A percentile compares a stretch with the other conserved stretches of the same genome.
phyloP scores from a whole-genome alignment of 2,113 vertebrate species.

The Mixornis gularis region DNA sequence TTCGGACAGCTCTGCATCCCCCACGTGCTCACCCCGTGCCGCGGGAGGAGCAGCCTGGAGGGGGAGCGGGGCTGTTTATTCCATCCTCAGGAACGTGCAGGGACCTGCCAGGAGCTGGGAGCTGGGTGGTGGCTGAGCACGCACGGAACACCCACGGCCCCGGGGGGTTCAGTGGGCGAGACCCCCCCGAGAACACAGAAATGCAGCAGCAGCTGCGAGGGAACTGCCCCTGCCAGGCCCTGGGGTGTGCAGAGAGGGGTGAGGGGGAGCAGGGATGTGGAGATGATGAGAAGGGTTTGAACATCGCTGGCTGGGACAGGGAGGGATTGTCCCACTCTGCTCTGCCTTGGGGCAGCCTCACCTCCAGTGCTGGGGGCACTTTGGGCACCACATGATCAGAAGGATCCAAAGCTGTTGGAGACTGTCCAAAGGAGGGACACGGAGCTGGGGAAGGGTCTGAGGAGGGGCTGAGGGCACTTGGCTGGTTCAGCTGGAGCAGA shows the following conservation, averaged over 20 bases:
- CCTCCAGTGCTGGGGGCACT: too few relatives aligned
- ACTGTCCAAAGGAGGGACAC: too few relatives aligned
- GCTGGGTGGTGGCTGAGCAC: background rate
- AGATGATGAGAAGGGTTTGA: background rate
- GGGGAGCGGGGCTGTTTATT: background rate
- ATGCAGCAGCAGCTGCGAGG: background rate
- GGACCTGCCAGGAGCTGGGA: background rate
- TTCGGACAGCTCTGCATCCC: background rate
- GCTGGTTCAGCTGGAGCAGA: too few relatives aligned
- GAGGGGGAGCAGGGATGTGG: background rate
- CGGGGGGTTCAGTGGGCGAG: rapidly evolving
- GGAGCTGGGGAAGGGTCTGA: too few relatives aligned
- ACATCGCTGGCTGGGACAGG: rapidly evolving
- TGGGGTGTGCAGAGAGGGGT: background rate
- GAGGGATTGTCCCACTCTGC: background rate
- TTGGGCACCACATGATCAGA: too few relatives aligned
- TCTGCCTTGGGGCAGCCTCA: background rate
- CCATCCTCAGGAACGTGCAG: background rate
- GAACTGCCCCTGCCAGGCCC: background rate
- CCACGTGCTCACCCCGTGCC: background rate
- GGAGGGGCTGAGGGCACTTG: too few relatives aligned
- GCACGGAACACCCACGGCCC: rapidly evolving
- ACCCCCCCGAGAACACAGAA: background rate
- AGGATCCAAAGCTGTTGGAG: too few relatives aligned
- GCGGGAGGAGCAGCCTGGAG: background rate